A percentile compares a stretch with the other conserved stretches of the same genome.
These are phyloP conservation scores for Columba livia DNA, from an alignment of 2,113 vertebrate genomes.

Conservation along the genomic window DNA sequence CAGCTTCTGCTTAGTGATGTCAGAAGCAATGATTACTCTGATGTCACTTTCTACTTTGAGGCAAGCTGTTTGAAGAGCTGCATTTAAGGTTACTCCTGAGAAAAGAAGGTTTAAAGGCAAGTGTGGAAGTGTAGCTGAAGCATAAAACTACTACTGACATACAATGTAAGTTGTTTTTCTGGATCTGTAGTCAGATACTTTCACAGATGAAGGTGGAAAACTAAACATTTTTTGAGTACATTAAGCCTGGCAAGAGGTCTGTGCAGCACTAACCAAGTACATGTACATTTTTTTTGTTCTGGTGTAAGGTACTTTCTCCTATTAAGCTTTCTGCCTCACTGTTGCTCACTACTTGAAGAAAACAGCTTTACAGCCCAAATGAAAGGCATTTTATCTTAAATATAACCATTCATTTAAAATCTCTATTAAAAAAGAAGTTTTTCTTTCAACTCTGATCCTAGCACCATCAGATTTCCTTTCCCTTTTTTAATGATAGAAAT, in stretches of 20 bases:
- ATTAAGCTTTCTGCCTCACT: background rate
- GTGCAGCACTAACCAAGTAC: background rate
- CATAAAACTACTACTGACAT: background rate
- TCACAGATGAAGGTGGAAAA: background rate
- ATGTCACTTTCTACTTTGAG: background rate
- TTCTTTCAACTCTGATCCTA: background rate
- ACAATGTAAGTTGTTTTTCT: background rate
- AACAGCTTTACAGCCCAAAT: background rate
- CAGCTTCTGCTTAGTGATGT: background rate
- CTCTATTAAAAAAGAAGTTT: background rate
- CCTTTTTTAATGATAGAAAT: background rate
- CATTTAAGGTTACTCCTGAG: background rate
- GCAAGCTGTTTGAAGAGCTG: background rate
- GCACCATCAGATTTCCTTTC: background rate
- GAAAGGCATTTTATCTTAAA: background rate
- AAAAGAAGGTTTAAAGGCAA: background rate
- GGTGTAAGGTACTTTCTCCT: background rate
- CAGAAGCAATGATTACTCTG: background rate
- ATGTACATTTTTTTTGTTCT: background rate
- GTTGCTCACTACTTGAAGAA: background rate
- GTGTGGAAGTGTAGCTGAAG: background rate
- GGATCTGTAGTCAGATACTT: background rate
- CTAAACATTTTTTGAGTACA: background rate
- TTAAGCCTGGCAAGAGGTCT: background rate
- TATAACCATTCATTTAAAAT: background rate